phyloP scores from a whole-genome alignment of 1,140 invertebrate species.

The Caligus rogercresseyi region DNA sequence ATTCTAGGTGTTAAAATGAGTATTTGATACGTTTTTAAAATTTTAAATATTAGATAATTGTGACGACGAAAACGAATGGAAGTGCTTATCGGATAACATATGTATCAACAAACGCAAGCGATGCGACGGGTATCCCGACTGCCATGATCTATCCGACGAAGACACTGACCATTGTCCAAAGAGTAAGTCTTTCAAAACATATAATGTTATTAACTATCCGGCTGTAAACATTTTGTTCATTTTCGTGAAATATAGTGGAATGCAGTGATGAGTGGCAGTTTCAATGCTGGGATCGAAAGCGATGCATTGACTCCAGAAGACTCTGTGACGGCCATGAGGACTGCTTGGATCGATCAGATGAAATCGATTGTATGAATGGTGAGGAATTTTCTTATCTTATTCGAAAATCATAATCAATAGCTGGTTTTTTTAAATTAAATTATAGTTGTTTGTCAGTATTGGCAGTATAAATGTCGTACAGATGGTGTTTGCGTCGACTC shows the following conservation, averaged over 20 bases:
- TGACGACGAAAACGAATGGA: slow-evolving; percentile 2
- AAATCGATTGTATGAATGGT: slow-evolving; percentile 29
- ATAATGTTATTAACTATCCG: too few species aligned
- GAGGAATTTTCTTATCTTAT: background rate
- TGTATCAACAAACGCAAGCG: slow-evolving; percentile 42
- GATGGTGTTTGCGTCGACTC: slow-evolving; percentile 8
- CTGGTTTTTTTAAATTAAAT: background rate
- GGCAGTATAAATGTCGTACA: slow-evolving; percentile 20
- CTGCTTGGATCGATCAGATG: slow-evolving; percentile 59
- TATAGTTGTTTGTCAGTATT: slow-evolving; percentile 7
- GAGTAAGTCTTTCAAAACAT: background rate
- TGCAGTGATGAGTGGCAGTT: slow-evolving; percentile 2
- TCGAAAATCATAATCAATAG: background rate
- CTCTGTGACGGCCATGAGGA: slow-evolving; percentile 69
- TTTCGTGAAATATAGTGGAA: too few species aligned
- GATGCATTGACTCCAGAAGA: slow-evolving; percentile 51
- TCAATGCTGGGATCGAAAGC: slow-evolving; percentile 24
- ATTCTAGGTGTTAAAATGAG: too few species aligned
- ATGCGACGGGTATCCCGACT: slow-evolving; percentile 50
- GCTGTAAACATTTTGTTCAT: too few species aligned
- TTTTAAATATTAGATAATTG: background rate
- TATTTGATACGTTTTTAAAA: too few species aligned
- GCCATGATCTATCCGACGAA: slow-evolving; percentile 44
- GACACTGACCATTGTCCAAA: slow-evolving; percentile 23
- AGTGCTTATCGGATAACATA: slow-evolving; percentile 42